Conservation (phyloP, 1,140 invertebrate species). For the Aradophagus sp. region DNA sequence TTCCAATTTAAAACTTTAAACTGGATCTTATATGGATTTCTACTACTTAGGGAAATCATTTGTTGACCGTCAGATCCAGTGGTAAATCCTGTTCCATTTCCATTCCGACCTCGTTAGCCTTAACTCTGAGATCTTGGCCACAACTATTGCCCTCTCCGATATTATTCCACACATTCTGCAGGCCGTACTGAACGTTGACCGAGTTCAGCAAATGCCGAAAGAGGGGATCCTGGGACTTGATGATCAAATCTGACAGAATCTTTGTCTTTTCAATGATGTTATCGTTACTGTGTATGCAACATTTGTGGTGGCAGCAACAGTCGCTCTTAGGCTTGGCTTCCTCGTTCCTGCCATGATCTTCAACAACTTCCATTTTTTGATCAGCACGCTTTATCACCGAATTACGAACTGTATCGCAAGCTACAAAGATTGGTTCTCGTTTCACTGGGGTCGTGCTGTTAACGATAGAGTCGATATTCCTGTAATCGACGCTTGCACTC, state of each 20-base stretch:
- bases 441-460: slow-evolving; percentile 66
- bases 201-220: slow-evolving; percentile 68
- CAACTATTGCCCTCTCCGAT: slow-evolving; percentile 61
- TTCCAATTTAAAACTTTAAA: no score
- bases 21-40: no score
- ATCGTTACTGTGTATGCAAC: slow-evolving; percentile 67
- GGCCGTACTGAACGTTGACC: slow-evolving; percentile 67
- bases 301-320: slow-evolving; percentile 70
- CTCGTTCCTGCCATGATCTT: slow-evolving; percentile 15
- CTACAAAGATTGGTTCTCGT: slow-evolving; percentile 48
- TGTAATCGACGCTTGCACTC: slow-evolving; percentile 68
- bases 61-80: slow-evolving; percentile 70
- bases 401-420: slow-evolving; percentile 62
- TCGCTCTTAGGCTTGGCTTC: slow-evolving; percentile 25
- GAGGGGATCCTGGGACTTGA: slow-evolving; percentile 69
- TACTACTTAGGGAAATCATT: no score
- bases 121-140: slow-evolving; percentile 68
- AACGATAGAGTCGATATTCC: slow-evolving; percentile 73
- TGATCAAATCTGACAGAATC: slow-evolving; percentile 70
- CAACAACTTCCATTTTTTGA: slow-evolving; percentile 65
- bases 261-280: slow-evolving; percentile 69
- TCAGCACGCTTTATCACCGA: slow-evolving; percentile 72
- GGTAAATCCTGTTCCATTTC: slow-evolving; percentile 73
- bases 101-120: slow-evolving; percentile 55
- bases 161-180: slow-evolving; percentile 68